These are phyloP conservation scores for Alexandromys fortis DNA, from an alignment of 2,113 vertebrate species.

Conservation along the genomic window DNA sequence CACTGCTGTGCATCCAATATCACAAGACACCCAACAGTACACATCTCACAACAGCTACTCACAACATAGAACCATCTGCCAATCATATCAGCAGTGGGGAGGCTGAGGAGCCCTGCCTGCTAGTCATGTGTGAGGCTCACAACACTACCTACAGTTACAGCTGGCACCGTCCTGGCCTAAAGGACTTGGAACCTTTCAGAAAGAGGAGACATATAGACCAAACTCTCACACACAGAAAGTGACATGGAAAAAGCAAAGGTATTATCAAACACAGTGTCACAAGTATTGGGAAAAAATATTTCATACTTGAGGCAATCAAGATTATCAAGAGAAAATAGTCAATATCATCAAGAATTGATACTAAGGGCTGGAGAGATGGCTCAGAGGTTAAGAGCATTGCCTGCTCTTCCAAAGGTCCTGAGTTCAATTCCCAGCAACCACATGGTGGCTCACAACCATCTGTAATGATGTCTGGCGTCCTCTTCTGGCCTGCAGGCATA, in stretches of 20 bases:
- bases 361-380: not conserved
- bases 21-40: not conserved
- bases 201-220: not conserved
- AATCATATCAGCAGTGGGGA: not conserved
- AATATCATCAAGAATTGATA: not conserved
- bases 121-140: not conserved
- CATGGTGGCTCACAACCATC: too few relatives aligned
- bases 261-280: not conserved
- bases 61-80: not conserved
- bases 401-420: too few relatives aligned
- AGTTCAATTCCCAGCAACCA: too few relatives aligned
- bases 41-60: not conserved
- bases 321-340: not conserved
- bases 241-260: not conserved
- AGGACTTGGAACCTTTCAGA: not conserved
- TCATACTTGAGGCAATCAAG: not conserved
- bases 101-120: not conserved
- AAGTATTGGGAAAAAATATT: not conserved
- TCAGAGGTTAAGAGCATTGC: too few relatives aligned
- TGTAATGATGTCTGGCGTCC: too few relatives aligned
- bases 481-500: too few relatives aligned
- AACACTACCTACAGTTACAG: too few relatives aligned
- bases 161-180: not conserved
- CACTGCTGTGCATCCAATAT: not conserved
- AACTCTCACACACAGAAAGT: not conserved